Percentiles rank a stretch among this genome's conserved stretches.
phyloP scores from a whole-genome alignment of 2,797 vertebrate genomes.

The Diplodus sargus region DNA sequence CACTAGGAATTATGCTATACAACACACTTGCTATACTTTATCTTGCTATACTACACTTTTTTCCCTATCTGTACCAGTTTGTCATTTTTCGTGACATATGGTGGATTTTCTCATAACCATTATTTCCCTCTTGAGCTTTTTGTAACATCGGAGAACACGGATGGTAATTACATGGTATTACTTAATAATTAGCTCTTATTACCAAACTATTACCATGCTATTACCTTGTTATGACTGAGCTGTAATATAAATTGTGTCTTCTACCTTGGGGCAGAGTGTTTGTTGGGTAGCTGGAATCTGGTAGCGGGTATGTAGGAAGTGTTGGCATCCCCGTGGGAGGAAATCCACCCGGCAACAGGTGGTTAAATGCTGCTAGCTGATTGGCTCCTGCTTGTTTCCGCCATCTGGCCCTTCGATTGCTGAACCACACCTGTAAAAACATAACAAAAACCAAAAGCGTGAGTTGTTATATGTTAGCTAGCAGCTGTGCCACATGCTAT shows the following conservation, averaged over 20 bases:
- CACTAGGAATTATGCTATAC: background rate
- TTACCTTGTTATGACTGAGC: too few relatives aligned
- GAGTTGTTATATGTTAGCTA: background rate
- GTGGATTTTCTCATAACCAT: background rate
- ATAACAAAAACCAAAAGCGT: background rate
- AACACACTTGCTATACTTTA: background rate
- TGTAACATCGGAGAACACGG: background rate
- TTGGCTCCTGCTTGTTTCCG: constrained; percentile 97
- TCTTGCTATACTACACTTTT: background rate
- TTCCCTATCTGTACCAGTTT: background rate
- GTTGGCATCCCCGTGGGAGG: constrained; percentile 93
- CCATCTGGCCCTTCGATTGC: constrained; percentile 95
- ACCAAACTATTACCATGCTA: too few relatives aligned
- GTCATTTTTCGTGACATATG: too few relatives aligned
- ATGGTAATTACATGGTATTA: background rate
- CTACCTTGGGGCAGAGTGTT: constrained; percentile 92
- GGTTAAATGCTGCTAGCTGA: constrained; percentile 96
- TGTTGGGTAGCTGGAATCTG: constrained; percentile 90
- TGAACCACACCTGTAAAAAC: constrained; percentile 93
- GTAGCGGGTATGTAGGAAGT: constrained; percentile 94
- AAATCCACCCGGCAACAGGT: constrained; percentile 95
- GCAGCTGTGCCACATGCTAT: background rate
- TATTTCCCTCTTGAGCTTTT: background rate
- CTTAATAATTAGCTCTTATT: too few relatives aligned
- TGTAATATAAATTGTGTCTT: background rate